These are phyloP conservation scores for Papilio elwesi DNA, from an alignment of 2,888 invertebrate genomes.

Conservation along the genomic window DNA sequence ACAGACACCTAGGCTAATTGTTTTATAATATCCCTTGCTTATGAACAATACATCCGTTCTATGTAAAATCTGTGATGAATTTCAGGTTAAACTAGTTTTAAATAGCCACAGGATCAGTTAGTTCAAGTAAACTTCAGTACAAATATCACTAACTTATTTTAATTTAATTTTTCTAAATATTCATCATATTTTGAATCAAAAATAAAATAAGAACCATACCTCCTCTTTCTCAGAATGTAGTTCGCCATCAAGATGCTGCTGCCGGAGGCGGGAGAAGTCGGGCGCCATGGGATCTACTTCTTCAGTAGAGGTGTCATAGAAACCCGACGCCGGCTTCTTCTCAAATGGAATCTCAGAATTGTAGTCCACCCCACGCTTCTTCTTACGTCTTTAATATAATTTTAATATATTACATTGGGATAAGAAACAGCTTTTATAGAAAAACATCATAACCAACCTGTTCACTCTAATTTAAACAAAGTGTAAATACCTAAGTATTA, in stretches of 20 bases:
- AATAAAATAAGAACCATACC: conserved; percentile 63
- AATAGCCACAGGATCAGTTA: too few species aligned
- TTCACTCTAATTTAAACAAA: too few species aligned
- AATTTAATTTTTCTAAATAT: background rate
- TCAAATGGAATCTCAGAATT: conserved; percentile 99
- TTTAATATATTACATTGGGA: background rate
- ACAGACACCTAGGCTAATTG: too few species aligned
- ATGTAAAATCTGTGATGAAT: too few species aligned
- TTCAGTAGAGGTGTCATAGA: conserved; percentile 97
- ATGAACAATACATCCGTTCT: too few species aligned
- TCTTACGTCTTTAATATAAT: conserved; percentile 81
- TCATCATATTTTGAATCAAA: background rate
- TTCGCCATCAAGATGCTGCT: conserved; percentile 97
- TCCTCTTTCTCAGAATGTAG: conserved; percentile 95
- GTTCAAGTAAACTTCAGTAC: too few species aligned
- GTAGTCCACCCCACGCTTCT: conserved; percentile 97
- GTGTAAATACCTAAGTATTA: too few species aligned
- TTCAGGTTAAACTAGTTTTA: too few species aligned
- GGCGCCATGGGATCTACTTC: conserved; percentile 94
- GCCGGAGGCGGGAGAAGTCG: conserved; percentile 94
- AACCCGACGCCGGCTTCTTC: conserved; percentile 95
- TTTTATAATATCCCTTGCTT: too few species aligned
- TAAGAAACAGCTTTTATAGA: background rate
- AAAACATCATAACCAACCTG: background rate
- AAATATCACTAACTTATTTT: too few species aligned